Evolutionary conservation across 2,797 vertebrate species (phyloP), one percentile per base, ranked within the genome.

Genomic region (Ctenosaura bakeri): DNA sequence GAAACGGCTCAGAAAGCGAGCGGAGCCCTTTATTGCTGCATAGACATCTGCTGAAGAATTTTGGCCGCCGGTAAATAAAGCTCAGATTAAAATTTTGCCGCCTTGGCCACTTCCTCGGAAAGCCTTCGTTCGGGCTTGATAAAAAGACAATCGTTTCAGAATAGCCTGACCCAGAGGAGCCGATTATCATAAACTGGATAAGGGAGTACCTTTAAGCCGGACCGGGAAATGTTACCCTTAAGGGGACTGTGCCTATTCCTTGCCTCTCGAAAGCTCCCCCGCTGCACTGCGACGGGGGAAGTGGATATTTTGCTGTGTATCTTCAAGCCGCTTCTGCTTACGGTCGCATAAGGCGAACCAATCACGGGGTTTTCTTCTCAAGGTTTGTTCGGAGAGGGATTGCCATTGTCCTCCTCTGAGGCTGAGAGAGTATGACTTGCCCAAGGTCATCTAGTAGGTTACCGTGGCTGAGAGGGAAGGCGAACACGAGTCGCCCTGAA

Each of bases 41-140:
- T 90, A 92, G 87, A 79, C 95, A 93, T 91, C 92, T 95, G 93
- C 86, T 92, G 88, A 91, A 86, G 90, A 93, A 90, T 92, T 93
- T 89, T 71, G 20, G 54, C 90, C 8, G 4, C 74, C 88, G 66
- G 88, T 95, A 94, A 95, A 95, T 93, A 93, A 92, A 92, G 92
- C 95, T 89, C 87, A 35, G 90, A 92, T 0, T 46, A 32, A 64
- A 89, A 84, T 29, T 90, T 87, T 90, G 88, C 50, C 62, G 78
- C 10, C 22, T 69, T 16, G 86, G 84, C 89, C 22, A 0, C 54
- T 81, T 64, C 12, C 29, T 13, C 7, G 24, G 32, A 42, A 22
- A 69, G 26, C 29, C 42, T 62, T 77, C 9, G 5, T 32, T 10
- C 26, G 26, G 29, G 29, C 18, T 73, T 64, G 13, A 50, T 0